Conservation (phyloP, 2,888 invertebrate species). For the Meandrusa payeni region DNA sequence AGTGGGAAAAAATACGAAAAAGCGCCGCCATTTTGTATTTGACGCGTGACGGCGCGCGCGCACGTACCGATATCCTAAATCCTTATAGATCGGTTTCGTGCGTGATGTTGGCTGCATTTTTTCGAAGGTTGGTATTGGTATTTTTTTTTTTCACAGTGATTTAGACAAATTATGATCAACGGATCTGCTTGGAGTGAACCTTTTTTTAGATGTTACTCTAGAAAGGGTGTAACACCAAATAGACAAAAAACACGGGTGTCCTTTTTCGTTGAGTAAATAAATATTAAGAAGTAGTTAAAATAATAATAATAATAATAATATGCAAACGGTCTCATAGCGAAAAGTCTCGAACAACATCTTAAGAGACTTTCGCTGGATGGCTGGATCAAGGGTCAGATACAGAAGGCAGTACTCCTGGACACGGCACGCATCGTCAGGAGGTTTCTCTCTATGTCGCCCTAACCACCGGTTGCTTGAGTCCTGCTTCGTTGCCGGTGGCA, state of each 20-base stretch:
- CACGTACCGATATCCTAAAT: constrained; percentile 60
- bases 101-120: constrained; percentile 56
- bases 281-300: background rate
- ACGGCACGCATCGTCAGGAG: too few species aligned
- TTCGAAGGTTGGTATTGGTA: constrained; percentile 28
- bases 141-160: constrained; percentile 35
- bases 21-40: constrained; percentile 45
- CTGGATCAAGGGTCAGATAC: too few species aligned
- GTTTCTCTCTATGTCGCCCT: too few species aligned
- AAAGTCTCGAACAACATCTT: too few species aligned
- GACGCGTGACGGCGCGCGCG: constrained; percentile 41
- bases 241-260: constrained; percentile 1
- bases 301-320: too few species aligned
- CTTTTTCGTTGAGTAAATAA: background rate
- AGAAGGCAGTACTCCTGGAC: too few species aligned
- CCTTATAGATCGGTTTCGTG: constrained; percentile 76
- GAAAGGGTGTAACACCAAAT: constrained; percentile 8
- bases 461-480: too few species aligned
- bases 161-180: constrained; percentile 45
- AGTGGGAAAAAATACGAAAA: constrained; percentile 51
- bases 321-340: too few species aligned
- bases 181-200: constrained; percentile 40
- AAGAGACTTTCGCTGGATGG: too few species aligned
- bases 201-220: constrained; percentile 20
- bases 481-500: too few species aligned